Evolutionary conservation across 92 coral and sea anemone genomes (phyloP).

Genomic region (Epizoanthus fatuus): DNA sequence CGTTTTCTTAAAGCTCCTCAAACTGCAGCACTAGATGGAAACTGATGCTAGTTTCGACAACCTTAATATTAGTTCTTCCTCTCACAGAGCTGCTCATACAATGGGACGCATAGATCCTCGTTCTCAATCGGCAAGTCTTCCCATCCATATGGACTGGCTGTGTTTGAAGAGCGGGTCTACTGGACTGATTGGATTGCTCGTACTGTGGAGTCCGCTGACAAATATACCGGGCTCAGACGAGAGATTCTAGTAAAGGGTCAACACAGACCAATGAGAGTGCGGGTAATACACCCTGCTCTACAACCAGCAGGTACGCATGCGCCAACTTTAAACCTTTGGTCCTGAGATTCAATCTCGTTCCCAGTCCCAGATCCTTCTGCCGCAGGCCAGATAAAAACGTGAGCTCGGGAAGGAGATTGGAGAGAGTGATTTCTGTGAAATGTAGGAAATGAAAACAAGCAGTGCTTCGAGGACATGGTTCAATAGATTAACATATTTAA

Average conservation of each 20-base stretch:
- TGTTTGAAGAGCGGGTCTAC: slow-evolving; percentile 40
- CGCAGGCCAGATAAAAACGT: too few relatives aligned
- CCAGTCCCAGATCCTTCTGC: too few relatives aligned
- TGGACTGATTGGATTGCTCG: slow-evolving; percentile 46
- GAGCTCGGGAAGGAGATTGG: too few relatives aligned
- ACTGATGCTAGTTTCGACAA: too few relatives aligned
- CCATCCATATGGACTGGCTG: slow-evolving; percentile 26
- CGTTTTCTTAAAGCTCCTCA: too few relatives aligned
- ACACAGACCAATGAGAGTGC: slow-evolving; percentile 26
- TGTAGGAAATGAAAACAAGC: too few relatives aligned
- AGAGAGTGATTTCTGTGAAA: too few relatives aligned
- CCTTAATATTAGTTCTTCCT: not conserved
- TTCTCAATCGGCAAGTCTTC: slow-evolving; percentile 8
- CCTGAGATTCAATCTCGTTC: not conserved
- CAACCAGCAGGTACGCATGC: slow-evolving; percentile 24
- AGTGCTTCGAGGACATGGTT: too few relatives aligned
- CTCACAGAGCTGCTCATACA: slow-evolving; percentile 34
- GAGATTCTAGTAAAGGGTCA: slow-evolving; percentile 21
- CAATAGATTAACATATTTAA: too few relatives aligned
- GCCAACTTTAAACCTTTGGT: not conserved
- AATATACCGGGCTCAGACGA: slow-evolving; percentile 17
- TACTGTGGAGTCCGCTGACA: slow-evolving; percentile 41
- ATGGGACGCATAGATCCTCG: not conserved
- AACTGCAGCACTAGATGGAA: too few relatives aligned
- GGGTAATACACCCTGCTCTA: slow-evolving; percentile 18